A percentile compares a stretch with the other conserved stretches of the same genome.
phyloP scores from a whole-genome alignment of 2,797 vertebrate genomes.

The Chaetodon trifasciatus region DNA sequence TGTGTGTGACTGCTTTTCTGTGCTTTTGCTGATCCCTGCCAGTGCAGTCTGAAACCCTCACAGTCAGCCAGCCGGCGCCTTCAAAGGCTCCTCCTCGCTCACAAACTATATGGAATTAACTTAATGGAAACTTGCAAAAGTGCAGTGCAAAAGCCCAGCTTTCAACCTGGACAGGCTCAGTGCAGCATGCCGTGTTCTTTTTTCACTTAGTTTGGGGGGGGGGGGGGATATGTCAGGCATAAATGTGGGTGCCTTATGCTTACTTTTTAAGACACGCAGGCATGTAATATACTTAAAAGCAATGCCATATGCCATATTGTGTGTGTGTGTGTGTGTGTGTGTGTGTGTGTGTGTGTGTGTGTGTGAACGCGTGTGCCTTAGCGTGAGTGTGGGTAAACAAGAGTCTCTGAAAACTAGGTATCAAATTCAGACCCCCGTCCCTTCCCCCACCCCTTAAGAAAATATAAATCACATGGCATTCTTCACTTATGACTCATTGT shows the following conservation, averaged over 20 bases:
- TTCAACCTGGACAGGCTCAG: conserved; percentile 1
- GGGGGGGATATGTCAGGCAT: no score
- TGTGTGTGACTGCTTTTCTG: conserved; percentile 60
- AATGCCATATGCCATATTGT: conserved; percentile 40
- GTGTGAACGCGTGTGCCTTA: not conserved
- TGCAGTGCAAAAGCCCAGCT: conserved; percentile 8
- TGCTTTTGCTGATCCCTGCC: conserved; percentile 61
- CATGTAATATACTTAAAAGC: conserved; percentile 37
- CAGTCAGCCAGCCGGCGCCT: conserved; percentile 59
- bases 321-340: no score
- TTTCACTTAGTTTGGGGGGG: not conserved
- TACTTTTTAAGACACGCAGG: conserved; percentile 13
- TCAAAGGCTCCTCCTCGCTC: conserved; percentile 64
- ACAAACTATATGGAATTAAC: conserved; percentile 63
- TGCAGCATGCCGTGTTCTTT: not conserved
- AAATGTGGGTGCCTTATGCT: conserved; percentile 5
- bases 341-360: conserved; percentile 15
- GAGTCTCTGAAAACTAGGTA: conserved; percentile 62
- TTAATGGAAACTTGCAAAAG: conserved; percentile 68
- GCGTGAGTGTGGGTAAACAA: conserved; percentile 34
- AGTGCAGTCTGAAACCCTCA: conserved; percentile 50
- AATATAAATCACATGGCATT: conserved; percentile 85
- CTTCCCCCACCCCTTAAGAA: conserved; percentile 71
- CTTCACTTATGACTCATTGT: conserved; percentile 83
- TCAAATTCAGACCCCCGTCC: conserved; percentile 70